These are phyloP conservation scores for Argyra leucocephala DNA, from an alignment of 2,888 invertebrate species.

Conservation along the genomic window DNA sequence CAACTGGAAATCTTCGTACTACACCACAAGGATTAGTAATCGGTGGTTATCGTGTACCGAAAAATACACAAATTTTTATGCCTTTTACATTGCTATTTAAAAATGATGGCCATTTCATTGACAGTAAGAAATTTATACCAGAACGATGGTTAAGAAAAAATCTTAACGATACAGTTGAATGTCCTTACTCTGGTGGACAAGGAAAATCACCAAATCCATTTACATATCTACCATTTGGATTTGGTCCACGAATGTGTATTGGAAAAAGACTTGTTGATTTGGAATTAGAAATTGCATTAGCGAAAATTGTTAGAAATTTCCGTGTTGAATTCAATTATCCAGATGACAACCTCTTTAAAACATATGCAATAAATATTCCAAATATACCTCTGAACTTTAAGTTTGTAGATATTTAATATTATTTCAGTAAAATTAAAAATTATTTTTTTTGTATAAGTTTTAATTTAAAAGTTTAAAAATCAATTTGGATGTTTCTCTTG, in stretches of 20 bases:
- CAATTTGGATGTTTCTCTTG: too few relatives aligned
- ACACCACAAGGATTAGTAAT: conserved; percentile 50
- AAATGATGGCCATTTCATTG: conserved; percentile 52
- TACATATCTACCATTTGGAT: conserved; percentile 24
- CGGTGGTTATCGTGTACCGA: conserved; percentile 51
- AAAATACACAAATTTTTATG: conserved; percentile 61
- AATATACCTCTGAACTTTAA: conserved; percentile 30
- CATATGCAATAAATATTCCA: conserved; percentile 31
- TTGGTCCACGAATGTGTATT: conserved; percentile 47
- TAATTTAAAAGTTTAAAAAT: too few relatives aligned
- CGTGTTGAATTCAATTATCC: conserved; percentile 31
- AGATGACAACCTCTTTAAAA: conserved; percentile 27
- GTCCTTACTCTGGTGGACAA: conserved; percentile 17
- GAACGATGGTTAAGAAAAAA: conserved; percentile 53
- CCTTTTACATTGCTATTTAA: conserved; percentile 58
- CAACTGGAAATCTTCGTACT: conserved; percentile 48
- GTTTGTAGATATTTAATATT: conserved; percentile 23
- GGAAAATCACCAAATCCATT: conserved; percentile 23
- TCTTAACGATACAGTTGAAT: conserved; percentile 10
- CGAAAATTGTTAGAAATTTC: conserved; percentile 36
- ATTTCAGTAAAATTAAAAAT: not conserved
- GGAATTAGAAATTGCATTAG: conserved; percentile 49
- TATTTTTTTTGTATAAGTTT: not conserved
- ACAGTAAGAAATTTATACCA: conserved; percentile 45
- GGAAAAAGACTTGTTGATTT: conserved; percentile 61